phyloP scores from a whole-genome alignment of 30 jellyfish, hydroid and myxozoan species.

The Hydractinia echinata region DNA sequence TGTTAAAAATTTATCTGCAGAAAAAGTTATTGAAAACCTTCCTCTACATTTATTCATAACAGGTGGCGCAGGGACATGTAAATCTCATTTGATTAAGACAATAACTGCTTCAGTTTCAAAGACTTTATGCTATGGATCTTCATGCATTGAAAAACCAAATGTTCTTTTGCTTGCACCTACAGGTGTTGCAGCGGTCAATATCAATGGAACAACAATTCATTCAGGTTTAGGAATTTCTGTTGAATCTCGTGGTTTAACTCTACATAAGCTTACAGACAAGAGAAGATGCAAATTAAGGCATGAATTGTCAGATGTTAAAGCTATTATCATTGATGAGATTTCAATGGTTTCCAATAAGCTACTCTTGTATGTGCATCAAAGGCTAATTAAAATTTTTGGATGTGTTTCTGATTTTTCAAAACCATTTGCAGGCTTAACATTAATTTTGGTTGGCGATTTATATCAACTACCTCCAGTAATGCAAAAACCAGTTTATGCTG shows the following conservation, averaged over 20 bases:
- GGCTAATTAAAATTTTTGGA: constrained; percentile 15
- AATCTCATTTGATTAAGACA: constrained; percentile 8
- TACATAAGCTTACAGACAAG: constrained; percentile 8
- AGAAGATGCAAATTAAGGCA: constrained; percentile 19
- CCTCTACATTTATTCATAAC: constrained; percentile 15
- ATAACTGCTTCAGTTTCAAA: constrained; percentile 24
- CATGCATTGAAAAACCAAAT: constrained; percentile 1
- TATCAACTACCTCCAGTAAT: not conserved
- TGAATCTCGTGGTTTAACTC: constrained; percentile 14
- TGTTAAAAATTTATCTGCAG: not conserved
- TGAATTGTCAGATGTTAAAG: constrained; percentile 12
- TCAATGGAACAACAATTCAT: constrained; percentile 8
- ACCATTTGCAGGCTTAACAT: constrained; percentile 33
- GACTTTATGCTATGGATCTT: constrained; percentile 9
- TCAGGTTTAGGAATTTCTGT: constrained; percentile 29
- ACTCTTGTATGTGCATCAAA: constrained; percentile 19
- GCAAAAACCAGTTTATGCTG: not conserved
- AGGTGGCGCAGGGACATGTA: constrained; percentile 27
- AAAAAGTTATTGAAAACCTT: not conserved
- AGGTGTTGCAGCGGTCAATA: constrained; percentile 27
- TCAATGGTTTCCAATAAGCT: constrained; percentile 16
- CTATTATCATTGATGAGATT: constrained; percentile 18
- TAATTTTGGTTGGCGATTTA: not conserved
- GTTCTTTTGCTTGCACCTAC: constrained; percentile 15
- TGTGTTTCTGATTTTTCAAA: constrained; percentile 28